Evolutionary conservation across 2,113 vertebrate genomes (phyloP).

Genomic region (Telmatochromis sp.): DNA sequence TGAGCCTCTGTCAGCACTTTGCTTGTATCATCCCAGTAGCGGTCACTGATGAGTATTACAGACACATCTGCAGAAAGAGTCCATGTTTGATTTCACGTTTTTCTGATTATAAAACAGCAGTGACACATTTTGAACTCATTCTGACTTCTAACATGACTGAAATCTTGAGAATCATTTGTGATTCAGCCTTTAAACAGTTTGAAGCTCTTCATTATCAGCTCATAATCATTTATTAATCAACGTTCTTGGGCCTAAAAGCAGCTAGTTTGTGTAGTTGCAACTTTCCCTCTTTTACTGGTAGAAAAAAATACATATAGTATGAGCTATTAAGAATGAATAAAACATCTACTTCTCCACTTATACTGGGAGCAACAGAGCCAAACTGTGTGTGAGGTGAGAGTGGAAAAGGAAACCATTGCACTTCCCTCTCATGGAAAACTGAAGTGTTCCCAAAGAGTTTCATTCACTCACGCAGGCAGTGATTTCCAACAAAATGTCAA

Average conservation of each 20-base stretch:
- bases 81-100: background rate
- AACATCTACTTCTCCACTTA: constrained; percentile 19
- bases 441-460: constrained; percentile 17
- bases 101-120: background rate
- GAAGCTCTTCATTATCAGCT: background rate
- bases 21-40: background rate
- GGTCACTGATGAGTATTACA: constrained; percentile 39
- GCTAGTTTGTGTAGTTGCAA: background rate
- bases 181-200: background rate
- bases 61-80: background rate
- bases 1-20: constrained; percentile 22
- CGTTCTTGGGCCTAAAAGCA: background rate
- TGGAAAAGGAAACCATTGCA: constrained; percentile 40
- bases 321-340: constrained; percentile 8
- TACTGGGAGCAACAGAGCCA: background rate
- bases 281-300: background rate
- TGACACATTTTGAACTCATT: background rate
- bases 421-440: constrained; percentile 36
- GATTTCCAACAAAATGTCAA: constrained; percentile 40
- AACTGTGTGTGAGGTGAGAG: constrained; percentile 28
- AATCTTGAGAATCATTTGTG: background rate
- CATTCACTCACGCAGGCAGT: background rate
- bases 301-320: background rate
- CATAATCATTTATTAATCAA: background rate
- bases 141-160: background rate